Evolutionary conservation across 1,140 invertebrate genomes (phyloP), one percentile per base, ranked within the genome.

Genomic region (Tigriopus japonicus): DNA sequence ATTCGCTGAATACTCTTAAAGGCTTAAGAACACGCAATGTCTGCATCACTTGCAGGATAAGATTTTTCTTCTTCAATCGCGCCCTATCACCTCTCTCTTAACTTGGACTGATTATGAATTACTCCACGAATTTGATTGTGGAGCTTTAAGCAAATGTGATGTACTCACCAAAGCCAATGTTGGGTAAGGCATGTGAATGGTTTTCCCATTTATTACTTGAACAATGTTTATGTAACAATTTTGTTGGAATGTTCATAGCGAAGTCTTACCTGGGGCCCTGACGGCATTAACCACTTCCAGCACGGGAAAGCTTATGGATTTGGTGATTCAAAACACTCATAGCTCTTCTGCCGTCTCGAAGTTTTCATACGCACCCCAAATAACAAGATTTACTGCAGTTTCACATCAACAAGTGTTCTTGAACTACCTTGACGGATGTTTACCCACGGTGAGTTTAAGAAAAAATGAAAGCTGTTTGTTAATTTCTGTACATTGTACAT

Each of bases 101-200:
- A 66, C 72, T 1, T 84, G 83, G 78, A 79, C 77, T 1, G 80
- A 86, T 60, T 83, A 80, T 64, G 84, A 87, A 66, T 64, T 87
- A 10, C 69, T 75, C 1, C 83, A 85, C 67, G 84, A 87, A 69
- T 73, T 82, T 64, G 83, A 86, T 70, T 70, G 72, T 10, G 71
- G 80, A 0, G 67, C 81, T 6, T 63, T 69, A 6, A 69, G 67
- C 10, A 69, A 72, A n/a, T 63, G 66, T 9, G 75, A 77, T 40
- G 65, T 69, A 41, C 54, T 69, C 2, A 74, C 73, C n/a, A 73
- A 69, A 60, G 72, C 71, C 1, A 76, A 76, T 63, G 69, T 71
- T 13, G 71, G 73, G 72, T 76, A 67, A 64, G 61, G 64, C 24
- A 35, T 35, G n/a, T n/a, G n/a, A 35, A 35, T 35, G 28, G n/a